Conservation (phyloP, 2,797 vertebrate genomes). For the Tolypeutes matacus region DNA sequence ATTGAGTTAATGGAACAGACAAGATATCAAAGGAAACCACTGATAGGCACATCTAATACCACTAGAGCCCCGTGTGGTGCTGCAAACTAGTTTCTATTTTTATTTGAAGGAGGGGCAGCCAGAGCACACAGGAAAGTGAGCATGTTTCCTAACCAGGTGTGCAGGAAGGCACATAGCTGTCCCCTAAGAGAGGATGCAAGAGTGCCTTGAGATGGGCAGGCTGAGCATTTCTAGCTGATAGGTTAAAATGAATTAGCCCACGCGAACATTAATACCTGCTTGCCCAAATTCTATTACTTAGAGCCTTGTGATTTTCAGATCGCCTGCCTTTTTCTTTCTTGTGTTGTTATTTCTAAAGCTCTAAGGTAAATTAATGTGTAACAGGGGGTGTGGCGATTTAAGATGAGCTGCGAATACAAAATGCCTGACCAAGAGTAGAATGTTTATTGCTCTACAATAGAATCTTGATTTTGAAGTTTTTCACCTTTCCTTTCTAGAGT, state of each 20-base stretch:
- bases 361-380: slow-evolving; percentile 81
- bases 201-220: slow-evolving; percentile 66
- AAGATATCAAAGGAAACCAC: slow-evolving; percentile 85
- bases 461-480: slow-evolving; percentile 57
- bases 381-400: slow-evolving; percentile 75
- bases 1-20: slow-evolving; percentile 88
- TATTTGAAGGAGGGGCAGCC: slow-evolving; percentile 80
- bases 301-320: slow-evolving; percentile 77
- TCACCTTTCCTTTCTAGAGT: slow-evolving; percentile 64
- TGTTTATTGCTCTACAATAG: slow-evolving; percentile 70
- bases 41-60: slow-evolving; percentile 83
- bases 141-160: slow-evolving; percentile 82
- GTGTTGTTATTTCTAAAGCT: slow-evolving; percentile 82
- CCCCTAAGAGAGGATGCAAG: slow-evolving; percentile 62
- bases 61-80: slow-evolving; percentile 78
- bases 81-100: slow-evolving; percentile 84
- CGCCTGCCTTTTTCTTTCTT: slow-evolving; percentile 82
- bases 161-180: slow-evolving; percentile 61
- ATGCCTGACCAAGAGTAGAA: slow-evolving; percentile 28
- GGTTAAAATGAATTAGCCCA: slow-evolving; percentile 77
- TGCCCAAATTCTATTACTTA: slow-evolving; percentile 82
- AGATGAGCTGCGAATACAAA: slow-evolving; percentile 79
- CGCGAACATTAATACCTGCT: slow-evolving; percentile 81
- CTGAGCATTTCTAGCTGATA: slow-evolving; percentile 69
- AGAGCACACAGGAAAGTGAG: slow-evolving; percentile 79